Evolutionary conservation across 2,888 invertebrate genomes (phyloP).

Genomic region (Tenthredo livida): DNA sequence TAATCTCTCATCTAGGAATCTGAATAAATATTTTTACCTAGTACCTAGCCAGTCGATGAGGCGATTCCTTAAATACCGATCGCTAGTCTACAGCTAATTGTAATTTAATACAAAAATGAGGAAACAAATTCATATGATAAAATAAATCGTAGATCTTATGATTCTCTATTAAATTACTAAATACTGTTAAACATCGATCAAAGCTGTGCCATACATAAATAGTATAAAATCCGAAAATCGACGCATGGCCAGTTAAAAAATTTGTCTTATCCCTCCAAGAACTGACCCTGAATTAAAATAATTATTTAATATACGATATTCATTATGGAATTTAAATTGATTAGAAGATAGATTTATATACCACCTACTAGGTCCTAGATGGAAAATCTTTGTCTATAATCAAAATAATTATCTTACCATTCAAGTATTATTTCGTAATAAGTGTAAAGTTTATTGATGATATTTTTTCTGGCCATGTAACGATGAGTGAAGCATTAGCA

Average conservation of each 20-base stretch:
- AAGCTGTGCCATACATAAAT: slow-evolving; percentile 39
- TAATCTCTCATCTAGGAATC: slow-evolving; percentile 33
- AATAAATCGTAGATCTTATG: not conserved
- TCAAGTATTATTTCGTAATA: slow-evolving; percentile 22
- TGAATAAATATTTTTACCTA: slow-evolving; percentile 23
- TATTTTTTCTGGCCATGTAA: slow-evolving; percentile 23
- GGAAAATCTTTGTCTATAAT: not conserved
- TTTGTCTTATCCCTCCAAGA: not conserved
- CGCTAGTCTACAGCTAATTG: not conserved
- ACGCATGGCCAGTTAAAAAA: not conserved
- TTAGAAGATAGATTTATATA: too few species aligned
- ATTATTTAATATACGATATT: not conserved
- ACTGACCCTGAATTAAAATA: not conserved
- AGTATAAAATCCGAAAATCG: not conserved
- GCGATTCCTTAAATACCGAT: slow-evolving; percentile 26
- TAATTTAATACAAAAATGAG: slow-evolving; percentile 20
- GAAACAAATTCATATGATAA: slow-evolving; percentile 9
- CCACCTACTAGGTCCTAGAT: not conserved
- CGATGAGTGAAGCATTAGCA: not conserved
- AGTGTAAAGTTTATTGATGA: not conserved
- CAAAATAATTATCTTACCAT: not conserved
- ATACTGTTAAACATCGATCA: not conserved
- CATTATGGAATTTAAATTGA: not conserved
- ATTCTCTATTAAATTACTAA: not conserved
- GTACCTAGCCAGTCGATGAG: slow-evolving; percentile 16